Conservation (phyloP, 2,888 invertebrate species). For the Eristalis pertinax region DNA sequence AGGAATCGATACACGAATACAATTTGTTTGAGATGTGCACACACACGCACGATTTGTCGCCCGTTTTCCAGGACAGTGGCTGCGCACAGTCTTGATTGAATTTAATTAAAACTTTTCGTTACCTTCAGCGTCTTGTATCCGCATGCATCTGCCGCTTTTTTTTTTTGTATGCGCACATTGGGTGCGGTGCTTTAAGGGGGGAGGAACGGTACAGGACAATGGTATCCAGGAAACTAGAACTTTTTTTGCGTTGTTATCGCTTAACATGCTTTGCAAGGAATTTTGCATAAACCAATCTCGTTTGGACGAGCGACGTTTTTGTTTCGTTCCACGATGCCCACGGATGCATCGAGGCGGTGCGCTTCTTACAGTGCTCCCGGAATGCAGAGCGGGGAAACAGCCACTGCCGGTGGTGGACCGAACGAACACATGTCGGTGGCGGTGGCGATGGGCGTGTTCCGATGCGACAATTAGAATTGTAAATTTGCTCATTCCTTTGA, state of each 20-base stretch:
- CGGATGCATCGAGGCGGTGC: background rate
- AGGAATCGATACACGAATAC: background rate
- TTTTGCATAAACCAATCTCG: background rate
- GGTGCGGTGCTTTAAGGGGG: background rate
- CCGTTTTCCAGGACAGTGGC: background rate
- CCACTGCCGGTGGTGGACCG: background rate
- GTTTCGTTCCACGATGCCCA: background rate
- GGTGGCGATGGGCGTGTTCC: background rate
- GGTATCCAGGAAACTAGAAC: background rate
- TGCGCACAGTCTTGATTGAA: conserved; percentile 10
- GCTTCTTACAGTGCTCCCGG: too few relatives aligned
- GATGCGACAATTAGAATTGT: background rate
- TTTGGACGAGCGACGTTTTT: background rate
- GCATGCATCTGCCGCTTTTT: background rate
- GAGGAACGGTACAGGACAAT: background rate
- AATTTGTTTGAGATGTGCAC: background rate
- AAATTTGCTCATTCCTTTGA: background rate
- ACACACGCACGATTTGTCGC: background rate
- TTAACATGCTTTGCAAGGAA: background rate
- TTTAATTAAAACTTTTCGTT: conserved; percentile 49
- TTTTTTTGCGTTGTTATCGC: background rate
- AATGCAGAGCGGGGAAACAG: background rate
- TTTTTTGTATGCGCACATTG: background rate
- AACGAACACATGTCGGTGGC: background rate
- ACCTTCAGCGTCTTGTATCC: background rate